Conservation (phyloP, 2,888 invertebrate genomes). For the Lottia gigantea region DNA sequence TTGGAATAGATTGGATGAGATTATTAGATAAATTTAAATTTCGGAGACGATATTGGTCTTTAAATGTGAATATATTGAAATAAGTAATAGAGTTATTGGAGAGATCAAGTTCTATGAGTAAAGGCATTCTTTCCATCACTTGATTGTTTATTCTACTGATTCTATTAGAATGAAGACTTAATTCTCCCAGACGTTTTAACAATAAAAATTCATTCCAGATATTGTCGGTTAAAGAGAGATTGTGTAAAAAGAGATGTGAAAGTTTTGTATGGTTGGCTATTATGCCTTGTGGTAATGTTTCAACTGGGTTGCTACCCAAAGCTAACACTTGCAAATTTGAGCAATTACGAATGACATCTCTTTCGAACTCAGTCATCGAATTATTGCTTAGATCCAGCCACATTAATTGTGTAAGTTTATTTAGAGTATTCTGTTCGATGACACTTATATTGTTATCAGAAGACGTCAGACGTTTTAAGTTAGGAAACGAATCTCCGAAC, state of each 20-base stretch:
- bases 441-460: slow-evolving; percentile 27
- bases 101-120: slow-evolving; percentile 22
- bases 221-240: slow-evolving; percentile 24
- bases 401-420: slow-evolving; percentile 16
- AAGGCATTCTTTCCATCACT: slow-evolving; percentile 25
- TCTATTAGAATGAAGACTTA: slow-evolving; percentile 27
- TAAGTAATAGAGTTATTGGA: slow-evolving; percentile 25
- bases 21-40: slow-evolving; percentile 31
- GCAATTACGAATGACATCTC: slow-evolving; percentile 23
- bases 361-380: slow-evolving; percentile 16
- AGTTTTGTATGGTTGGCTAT: slow-evolving; percentile 20
- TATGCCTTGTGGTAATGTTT: slow-evolving; percentile 15
- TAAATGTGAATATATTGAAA: slow-evolving; percentile 26
- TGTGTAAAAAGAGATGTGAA: slow-evolving; percentile 24
- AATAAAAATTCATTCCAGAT: slow-evolving; percentile 30
- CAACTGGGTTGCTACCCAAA: slow-evolving; percentile 20
- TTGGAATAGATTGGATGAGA: slow-evolving; percentile 16
- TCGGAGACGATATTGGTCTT: slow-evolving; percentile 21
- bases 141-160: slow-evolving; percentile 21
- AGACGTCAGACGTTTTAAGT: slow-evolving; percentile 24
- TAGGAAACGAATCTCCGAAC: slow-evolving; percentile 27
- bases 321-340: slow-evolving; percentile 20
- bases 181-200: slow-evolving; percentile 19
- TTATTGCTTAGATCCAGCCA: slow-evolving; percentile 27
- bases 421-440: slow-evolving; percentile 16